Evolutionary conservation across 2,888 invertebrate genomes (phyloP).

Genomic region (Odontomyia ornata): DNA sequence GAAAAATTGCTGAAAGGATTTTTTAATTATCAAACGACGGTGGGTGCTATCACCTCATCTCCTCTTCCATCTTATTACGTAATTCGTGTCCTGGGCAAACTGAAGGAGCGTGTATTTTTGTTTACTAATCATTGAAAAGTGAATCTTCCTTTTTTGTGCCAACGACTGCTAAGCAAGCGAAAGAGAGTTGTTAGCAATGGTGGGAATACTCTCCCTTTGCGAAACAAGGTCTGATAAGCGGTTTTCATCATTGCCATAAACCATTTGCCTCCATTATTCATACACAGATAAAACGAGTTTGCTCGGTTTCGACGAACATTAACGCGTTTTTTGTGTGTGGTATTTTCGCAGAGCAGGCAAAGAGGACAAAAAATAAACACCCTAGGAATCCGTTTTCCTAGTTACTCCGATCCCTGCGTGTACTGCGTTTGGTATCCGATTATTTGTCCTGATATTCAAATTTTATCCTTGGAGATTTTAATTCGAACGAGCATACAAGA

Average conservation of each 20-base stretch:
- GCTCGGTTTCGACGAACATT: slow-evolving; percentile 20
- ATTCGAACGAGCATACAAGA: slow-evolving; percentile 39
- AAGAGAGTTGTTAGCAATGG: not conserved
- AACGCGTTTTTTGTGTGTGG: slow-evolving; percentile 2
- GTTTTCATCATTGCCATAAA: slow-evolving; percentile 26
- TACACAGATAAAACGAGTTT: not conserved
- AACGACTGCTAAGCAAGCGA: not conserved
- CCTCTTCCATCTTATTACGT: not conserved
- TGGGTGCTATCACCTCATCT: too few species aligned
- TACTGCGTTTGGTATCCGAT: slow-evolving; percentile 41
- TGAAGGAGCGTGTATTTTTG: slow-evolving; percentile 29
- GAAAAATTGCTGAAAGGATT: slow-evolving; percentile 32
- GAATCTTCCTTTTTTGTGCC: not conserved
- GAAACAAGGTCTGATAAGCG: slow-evolving; percentile 29
- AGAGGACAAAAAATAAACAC: not conserved
- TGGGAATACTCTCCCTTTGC: not conserved
- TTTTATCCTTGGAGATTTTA: slow-evolving; percentile 49
- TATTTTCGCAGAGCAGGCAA: slow-evolving; percentile 17
- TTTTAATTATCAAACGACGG: slow-evolving; percentile 34
- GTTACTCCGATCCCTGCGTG: slow-evolving; percentile 1
- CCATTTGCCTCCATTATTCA: slow-evolving; percentile 9
- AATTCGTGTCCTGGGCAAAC: too few species aligned
- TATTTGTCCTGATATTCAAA: slow-evolving; percentile 50
- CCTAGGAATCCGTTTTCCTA: not conserved
- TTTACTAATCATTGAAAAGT: slow-evolving; percentile 41